Base-by-base conservation (phyloP, 2,888 invertebrate genomes). In the Cryptocephalus primarius region DNA sequence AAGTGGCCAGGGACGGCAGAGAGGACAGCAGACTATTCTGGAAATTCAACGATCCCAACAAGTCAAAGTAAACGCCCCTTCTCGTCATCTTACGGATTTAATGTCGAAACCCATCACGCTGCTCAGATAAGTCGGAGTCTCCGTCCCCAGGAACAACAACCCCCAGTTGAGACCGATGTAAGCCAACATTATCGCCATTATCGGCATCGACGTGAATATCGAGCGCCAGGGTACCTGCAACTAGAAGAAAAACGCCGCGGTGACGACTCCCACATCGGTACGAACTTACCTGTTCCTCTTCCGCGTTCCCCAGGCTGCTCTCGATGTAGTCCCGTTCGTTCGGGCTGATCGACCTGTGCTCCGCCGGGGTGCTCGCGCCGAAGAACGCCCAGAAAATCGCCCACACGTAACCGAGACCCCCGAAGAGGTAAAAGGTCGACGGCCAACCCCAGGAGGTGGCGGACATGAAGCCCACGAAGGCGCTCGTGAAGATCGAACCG, bases 121-220 rank as follows among this genome's bases (percentile, higher is more conserved):
- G 55, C 77, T 78, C 78, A 90, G 82, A 62, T 88, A 90, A 0
- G 82, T 78, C 0, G 90, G 89, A 61, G 87, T 82, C 65, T 89
- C 83, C 0, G 88, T 88, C 1, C 88, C 72, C 32, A 90, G 70
- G 38, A 87, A 88, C 82, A 86, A 87, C 69, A 85, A 88, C 13
- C 88, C 88, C 78, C 88, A 83, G 57, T 78, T 80, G 55, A 87
- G 84, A 0, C 83, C 80, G 52, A 81, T 78, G 61, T 88, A 88
- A 0, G 81, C 79, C 1, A 84, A 60, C 1, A 85, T 63, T 8
- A 89, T 72, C 0, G 86, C 80, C 77, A 82, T 80, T 63, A 90
- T 82, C 0, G 88, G 85, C 32, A 81, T 60, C 0, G 86, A 87
- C 0, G 80, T 84, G 40, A 82, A 68, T 49, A 91, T 86, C 4